Conservation (phyloP, 2,113 vertebrate genomes). For the Cromileptes altivelis region DNA sequence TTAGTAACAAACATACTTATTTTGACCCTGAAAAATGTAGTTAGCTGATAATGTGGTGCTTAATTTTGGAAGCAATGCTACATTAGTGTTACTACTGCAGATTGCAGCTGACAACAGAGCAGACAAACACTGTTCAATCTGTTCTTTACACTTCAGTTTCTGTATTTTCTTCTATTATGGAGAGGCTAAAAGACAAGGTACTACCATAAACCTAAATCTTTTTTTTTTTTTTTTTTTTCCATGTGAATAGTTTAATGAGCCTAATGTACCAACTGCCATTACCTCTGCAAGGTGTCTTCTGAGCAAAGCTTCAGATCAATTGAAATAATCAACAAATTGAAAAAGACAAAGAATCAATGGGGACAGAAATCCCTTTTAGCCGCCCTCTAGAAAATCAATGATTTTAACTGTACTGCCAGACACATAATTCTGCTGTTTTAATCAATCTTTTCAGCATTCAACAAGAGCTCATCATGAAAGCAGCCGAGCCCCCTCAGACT, state of each 20-base stretch:
- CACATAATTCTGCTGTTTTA: conserved; percentile 60
- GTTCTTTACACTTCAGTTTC: background rate
- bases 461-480: conserved; percentile 48
- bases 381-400: conserved; percentile 57
- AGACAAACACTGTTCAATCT: too few species aligned
- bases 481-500: conserved; percentile 15
- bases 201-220: too few species aligned
- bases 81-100: too few species aligned
- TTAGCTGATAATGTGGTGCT: too few species aligned
- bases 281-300: background rate
- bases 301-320: conserved; percentile 44
- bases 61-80: too few species aligned
- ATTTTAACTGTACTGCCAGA: conserved; percentile 66
- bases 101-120: background rate
- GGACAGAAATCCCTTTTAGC: conserved; percentile 46
- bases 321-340: conserved; percentile 66
- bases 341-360: conserved; percentile 57
- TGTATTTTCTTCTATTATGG: background rate
- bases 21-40: too few species aligned
- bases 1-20: too few species aligned
- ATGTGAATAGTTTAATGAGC: background rate
- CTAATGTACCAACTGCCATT: background rate
- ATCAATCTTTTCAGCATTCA: conserved; percentile 59
- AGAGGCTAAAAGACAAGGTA: background rate
- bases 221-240: background rate